These are phyloP conservation scores for Thaumetopoea pityocampa DNA, from an alignment of 1,140 invertebrate genomes.

Conservation along the genomic window DNA sequence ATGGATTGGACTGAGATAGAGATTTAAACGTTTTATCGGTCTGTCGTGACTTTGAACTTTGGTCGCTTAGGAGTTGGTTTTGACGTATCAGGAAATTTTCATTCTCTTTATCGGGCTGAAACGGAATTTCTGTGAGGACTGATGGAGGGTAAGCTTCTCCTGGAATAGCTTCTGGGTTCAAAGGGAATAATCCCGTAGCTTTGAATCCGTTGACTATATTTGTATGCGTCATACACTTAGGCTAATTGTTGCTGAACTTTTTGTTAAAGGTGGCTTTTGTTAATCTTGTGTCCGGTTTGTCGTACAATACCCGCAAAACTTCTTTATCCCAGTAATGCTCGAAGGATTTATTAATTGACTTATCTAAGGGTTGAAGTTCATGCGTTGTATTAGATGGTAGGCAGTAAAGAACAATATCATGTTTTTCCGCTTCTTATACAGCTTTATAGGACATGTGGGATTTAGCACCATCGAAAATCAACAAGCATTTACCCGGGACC, in stretches of 20 bases:
- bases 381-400: slow-evolving; percentile 53
- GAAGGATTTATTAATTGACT: slow-evolving; percentile 34
- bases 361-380: slow-evolving; percentile 52
- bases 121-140: slow-evolving; percentile 16
- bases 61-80: slow-evolving; percentile 20
- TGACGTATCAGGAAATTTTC: too few species aligned
- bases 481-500: slow-evolving; percentile 28
- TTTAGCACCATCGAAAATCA: slow-evolving; percentile 54
- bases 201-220: slow-evolving; percentile 29
- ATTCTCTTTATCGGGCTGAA: too few species aligned
- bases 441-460: slow-evolving; percentile 43
- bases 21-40: too few species aligned
- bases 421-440: slow-evolving; percentile 39
- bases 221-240: slow-evolving; percentile 25
- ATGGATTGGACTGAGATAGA: too few species aligned
- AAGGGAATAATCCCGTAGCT: slow-evolving; percentile 28
- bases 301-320: slow-evolving; percentile 18
- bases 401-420: slow-evolving; percentile 37
- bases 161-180: slow-evolving; percentile 18
- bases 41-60: slow-evolving; percentile 17
- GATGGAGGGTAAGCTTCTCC: slow-evolving; percentile 23
- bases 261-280: slow-evolving; percentile 28
- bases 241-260: slow-evolving; percentile 22
- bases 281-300: slow-evolving; percentile 22
- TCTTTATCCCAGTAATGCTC: slow-evolving; percentile 45